A percentile compares a stretch with the other conserved stretches of the same genome.
These are phyloP conservation scores for Geodia barretti DNA, from an alignment of 37 sponge, comb jelly and placozoan genomes.

Conservation along the genomic window DNA sequence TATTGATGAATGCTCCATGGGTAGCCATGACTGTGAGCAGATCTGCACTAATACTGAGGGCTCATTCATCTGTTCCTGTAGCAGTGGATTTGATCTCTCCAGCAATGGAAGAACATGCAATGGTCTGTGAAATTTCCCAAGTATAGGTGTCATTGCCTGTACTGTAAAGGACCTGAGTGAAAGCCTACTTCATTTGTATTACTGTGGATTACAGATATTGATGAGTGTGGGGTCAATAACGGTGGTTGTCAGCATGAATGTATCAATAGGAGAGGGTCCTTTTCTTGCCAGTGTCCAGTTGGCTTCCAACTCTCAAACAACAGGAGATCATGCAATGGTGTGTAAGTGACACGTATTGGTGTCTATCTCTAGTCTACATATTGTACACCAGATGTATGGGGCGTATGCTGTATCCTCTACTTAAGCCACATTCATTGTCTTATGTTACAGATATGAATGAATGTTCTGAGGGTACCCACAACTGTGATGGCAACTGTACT, in stretches of 20 bases:
- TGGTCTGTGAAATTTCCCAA: background rate
- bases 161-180: too few relatives aligned
- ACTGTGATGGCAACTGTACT: too few relatives aligned
- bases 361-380: background rate
- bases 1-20: constrained; percentile 23
- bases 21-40: constrained; percentile 20
- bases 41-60: constrained; percentile 36
- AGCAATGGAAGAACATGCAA: constrained; percentile 21
- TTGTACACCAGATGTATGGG: background rate
- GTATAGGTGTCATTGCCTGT: too few relatives aligned
- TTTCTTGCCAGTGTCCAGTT: constrained; percentile 34
- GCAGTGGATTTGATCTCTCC: constrained; percentile 14
- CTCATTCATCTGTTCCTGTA: constrained; percentile 28
- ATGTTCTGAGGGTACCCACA: too few relatives aligned
- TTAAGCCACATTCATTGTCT: too few relatives aligned
- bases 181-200: too few relatives aligned
- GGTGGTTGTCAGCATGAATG: constrained; percentile 53
- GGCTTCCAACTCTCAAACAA: constrained; percentile 26
- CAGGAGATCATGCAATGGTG: background rate
- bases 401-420: too few relatives aligned
- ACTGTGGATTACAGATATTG: constrained; percentile 32
- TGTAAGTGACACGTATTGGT: background rate
- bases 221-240: constrained; percentile 59
- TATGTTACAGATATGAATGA: too few relatives aligned
- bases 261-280: constrained; percentile 32